These are phyloP conservation scores for Lepilemur ruficaudatus DNA, from an alignment of 2,797 vertebrate species.

Conservation along the genomic window DNA sequence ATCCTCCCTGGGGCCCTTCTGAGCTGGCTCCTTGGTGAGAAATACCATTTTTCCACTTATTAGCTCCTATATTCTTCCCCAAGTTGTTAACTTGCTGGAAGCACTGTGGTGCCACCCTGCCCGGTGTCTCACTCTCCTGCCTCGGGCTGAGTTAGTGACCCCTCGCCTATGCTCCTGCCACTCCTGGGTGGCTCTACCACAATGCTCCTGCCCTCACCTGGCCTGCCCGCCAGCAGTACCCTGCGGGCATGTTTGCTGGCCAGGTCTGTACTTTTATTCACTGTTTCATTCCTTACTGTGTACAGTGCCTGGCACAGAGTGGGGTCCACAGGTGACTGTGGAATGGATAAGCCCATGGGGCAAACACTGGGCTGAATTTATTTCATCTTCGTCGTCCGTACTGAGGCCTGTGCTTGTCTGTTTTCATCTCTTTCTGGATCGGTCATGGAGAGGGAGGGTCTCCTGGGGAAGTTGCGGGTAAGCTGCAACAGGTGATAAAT, in stretches of 20 bases:
- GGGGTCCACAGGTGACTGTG: not conserved
- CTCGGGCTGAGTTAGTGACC: not conserved
- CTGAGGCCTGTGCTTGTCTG: not conserved
- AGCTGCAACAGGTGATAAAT: not conserved
- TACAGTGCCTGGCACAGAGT: not conserved
- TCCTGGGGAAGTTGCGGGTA: not conserved
- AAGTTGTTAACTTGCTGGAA: not conserved
- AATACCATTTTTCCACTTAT: not conserved
- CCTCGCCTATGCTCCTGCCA: too few relatives aligned
- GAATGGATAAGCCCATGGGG: not conserved
- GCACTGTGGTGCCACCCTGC: not conserved
- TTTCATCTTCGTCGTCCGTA: accelerated
- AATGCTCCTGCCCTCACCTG: accelerated
- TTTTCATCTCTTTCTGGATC: not conserved
- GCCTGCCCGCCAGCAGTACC: not conserved
- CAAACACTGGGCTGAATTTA: accelerated
- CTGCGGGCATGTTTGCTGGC: not conserved
- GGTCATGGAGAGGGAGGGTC: not conserved
- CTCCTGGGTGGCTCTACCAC: not conserved
- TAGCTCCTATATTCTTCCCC: not conserved
- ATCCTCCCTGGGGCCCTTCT: not conserved
- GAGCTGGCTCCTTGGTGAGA: not conserved
- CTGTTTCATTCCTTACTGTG: not conserved
- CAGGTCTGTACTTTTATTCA: not conserved
- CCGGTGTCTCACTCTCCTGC: not conserved